Conservation (phyloP, 2,888 invertebrate species). For the Galerucella pusilla region DNA sequence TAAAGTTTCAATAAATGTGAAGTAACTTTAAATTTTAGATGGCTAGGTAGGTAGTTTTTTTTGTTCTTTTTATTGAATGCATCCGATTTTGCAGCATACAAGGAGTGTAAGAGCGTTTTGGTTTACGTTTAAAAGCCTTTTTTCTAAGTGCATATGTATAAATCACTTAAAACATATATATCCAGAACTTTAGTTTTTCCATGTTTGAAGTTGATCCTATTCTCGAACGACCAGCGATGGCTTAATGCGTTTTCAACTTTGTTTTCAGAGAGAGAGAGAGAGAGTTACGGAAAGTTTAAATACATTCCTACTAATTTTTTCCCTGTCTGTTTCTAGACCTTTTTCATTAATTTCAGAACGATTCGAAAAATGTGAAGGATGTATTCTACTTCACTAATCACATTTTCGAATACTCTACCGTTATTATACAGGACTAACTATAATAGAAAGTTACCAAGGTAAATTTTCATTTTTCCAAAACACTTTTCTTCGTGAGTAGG, state of each 20-base stretch:
- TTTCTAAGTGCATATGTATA: constrained; percentile 5
- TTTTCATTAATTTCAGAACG: not conserved
- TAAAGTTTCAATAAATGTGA: too few relatives aligned
- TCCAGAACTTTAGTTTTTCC: constrained; percentile 6
- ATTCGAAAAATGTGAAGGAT: not conserved
- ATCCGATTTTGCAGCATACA: too few relatives aligned
- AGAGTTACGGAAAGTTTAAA: not conserved
- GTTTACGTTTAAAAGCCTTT: constrained; percentile 2
- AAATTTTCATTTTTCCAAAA: too few relatives aligned
- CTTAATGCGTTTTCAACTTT: constrained; percentile 13
- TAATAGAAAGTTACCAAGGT: too few relatives aligned
- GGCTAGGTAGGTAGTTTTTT: too few relatives aligned
- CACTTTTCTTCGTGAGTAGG: too few relatives aligned
- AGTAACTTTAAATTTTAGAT: too few relatives aligned
- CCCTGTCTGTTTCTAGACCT: not conserved
- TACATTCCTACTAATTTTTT: not conserved
- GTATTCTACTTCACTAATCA: not conserved
- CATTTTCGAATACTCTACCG: not conserved
- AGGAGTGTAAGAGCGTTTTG: not conserved
- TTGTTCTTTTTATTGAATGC: too few relatives aligned
- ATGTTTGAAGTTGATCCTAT: constrained; percentile 1
- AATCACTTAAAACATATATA: constrained; percentile 5
- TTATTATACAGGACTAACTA: too few relatives aligned
- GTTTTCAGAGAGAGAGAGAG: constrained; percentile 7
- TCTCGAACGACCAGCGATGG: not conserved